Conservation (phyloP, 2,888 invertebrate genomes). For the Molanna angustata region DNA sequence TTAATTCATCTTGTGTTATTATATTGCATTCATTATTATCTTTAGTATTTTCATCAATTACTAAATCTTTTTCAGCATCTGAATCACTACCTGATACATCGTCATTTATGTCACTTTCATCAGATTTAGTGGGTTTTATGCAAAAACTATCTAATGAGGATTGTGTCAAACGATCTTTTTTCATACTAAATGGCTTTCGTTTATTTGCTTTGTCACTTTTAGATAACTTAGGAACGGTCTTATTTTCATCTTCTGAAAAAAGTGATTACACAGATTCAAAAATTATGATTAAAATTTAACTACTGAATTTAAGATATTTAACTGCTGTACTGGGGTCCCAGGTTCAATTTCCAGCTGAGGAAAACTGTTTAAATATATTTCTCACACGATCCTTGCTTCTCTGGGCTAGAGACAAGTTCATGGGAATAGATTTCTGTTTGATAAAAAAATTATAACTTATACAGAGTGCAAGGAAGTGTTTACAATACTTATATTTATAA, state of each 20-base stretch:
- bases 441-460: no score
- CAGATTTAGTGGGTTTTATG: slow-evolving; percentile 39
- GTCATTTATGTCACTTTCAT: slow-evolving; percentile 33
- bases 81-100: slow-evolving; percentile 41
- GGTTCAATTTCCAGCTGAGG: no score
- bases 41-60: slow-evolving; percentile 40
- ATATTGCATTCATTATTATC: slow-evolving; percentile 10
- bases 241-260: slow-evolving; percentile 7
- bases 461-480: no score
- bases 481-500: no score
- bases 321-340: no score
- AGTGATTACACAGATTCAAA: background rate
- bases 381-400: no score
- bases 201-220: slow-evolving; percentile 50
- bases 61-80: slow-evolving; percentile 41
- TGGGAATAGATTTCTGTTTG: no score
- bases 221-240: slow-evolving; percentile 37
- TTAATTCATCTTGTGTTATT: slow-evolving; percentile 9
- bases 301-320: background rate
- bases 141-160: slow-evolving; percentile 50
- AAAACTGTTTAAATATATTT: no score
- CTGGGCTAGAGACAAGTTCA: no score
- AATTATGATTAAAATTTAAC: no score
- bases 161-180: slow-evolving; percentile 51
- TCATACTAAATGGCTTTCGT: slow-evolving; percentile 50